phyloP scores from a whole-genome alignment of 2,113 vertebrate genomes.

The Dicentrarchus labrax region DNA sequence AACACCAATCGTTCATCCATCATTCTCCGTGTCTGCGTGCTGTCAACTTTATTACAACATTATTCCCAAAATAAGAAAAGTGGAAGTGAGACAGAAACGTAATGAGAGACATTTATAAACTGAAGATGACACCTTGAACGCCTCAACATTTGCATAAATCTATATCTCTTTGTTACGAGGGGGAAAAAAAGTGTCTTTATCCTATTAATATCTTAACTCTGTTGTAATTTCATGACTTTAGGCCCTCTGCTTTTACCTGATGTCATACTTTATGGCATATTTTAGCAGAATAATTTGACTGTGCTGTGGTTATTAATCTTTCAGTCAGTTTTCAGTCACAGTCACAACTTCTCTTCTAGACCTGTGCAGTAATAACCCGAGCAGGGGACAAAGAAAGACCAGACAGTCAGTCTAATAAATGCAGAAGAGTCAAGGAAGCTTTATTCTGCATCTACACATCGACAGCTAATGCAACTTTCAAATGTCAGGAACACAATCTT shows the following conservation, averaged over 20 bases:
- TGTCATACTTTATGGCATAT: conserved; percentile 2
- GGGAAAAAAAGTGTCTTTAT: not conserved
- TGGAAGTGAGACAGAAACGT: not conserved
- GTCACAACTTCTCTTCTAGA: not conserved
- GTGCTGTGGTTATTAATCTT: conserved; percentile 15
- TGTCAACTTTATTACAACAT: conserved; percentile 13
- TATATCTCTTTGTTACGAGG: conserved; percentile 4
- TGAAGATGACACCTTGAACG: conserved; percentile 12
- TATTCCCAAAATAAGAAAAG: conserved; percentile 1
- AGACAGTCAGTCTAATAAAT: not conserved
- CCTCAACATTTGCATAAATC: conserved; percentile 16
- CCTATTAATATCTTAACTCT: not conserved
- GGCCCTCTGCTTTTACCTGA: not conserved
- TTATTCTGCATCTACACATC: too few relatives aligned
- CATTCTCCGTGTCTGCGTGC: not conserved
- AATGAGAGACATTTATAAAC: conserved; percentile 10
- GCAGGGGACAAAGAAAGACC: not conserved
- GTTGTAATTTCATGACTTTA: not conserved
- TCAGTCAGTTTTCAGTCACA: not conserved
- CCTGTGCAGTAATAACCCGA: not conserved
- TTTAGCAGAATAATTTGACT: not conserved
- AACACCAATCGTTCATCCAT: not conserved
- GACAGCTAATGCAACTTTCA: not conserved
- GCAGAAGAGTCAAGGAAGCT: not conserved
- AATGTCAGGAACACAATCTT: not conserved